Conservation (phyloP, 1,140 invertebrate species). For the Diachasmimorpha longicaudata region DNA sequence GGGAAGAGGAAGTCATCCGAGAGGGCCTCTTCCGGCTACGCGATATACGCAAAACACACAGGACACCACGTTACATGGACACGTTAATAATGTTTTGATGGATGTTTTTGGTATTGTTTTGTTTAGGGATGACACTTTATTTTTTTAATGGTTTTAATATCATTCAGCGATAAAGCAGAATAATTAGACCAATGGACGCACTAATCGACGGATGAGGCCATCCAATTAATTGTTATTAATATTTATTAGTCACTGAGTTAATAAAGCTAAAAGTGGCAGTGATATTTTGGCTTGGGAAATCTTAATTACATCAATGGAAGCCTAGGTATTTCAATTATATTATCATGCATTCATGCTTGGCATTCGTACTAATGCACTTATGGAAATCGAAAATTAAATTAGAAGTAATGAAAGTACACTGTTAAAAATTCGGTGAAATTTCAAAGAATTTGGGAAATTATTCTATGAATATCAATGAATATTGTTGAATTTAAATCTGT, state of each 20-base stretch:
- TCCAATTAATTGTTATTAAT: background rate
- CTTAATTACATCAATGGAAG: background rate
- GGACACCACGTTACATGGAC: conserved; percentile 50
- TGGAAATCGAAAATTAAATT: background rate
- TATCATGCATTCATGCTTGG: background rate
- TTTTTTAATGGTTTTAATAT: background rate
- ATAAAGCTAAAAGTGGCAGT: background rate
- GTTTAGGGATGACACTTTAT: background rate
- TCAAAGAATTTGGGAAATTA: too few relatives aligned
- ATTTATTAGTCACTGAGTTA: background rate
- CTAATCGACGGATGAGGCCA: background rate
- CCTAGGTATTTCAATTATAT: background rate
- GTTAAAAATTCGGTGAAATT: too few relatives aligned
- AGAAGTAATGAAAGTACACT: background rate
- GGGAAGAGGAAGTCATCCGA: conserved; percentile 97
- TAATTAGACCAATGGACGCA: background rate
- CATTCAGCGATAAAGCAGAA: background rate
- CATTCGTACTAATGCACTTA: background rate
- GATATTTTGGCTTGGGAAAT: background rate
- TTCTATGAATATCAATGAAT: too few relatives aligned
- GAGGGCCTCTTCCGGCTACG: conserved; percentile 81
- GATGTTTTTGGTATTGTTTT: background rate
- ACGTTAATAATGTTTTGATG: conserved; percentile 23
- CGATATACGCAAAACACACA: conserved; percentile 51
- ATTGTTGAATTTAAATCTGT: too few relatives aligned